Conservation (phyloP, 2,113 vertebrate species). For the Gobio gobio region DNA sequence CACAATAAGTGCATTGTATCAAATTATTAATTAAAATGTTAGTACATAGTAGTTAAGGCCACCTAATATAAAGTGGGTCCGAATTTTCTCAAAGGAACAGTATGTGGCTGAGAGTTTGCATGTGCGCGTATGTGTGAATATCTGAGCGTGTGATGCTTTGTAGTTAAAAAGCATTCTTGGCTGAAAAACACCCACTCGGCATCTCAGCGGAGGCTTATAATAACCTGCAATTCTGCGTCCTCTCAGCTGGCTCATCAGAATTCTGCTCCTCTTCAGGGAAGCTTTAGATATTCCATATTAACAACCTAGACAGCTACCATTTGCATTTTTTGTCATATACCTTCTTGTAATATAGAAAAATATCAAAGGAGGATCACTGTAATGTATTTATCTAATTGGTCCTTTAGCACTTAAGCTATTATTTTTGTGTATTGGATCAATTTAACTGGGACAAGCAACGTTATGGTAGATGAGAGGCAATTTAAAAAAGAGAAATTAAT, state of each 20-base stretch:
- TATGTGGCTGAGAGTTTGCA: constrained; percentile 17
- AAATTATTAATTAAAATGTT: too few species aligned
- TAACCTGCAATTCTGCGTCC: constrained; percentile 45
- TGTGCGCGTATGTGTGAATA: constrained; percentile 34
- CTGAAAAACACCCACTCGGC: constrained; percentile 54
- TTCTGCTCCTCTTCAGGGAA: constrained; percentile 54
- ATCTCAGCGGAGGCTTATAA: constrained; percentile 54
- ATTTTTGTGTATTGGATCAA: neutral
- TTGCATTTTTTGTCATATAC: constrained; percentile 51
- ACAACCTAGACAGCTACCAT: constrained; percentile 53
- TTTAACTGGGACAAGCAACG: neutral
- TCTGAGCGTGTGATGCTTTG: constrained; percentile 31
- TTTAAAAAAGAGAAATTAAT: neutral
- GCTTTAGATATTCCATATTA: constrained; percentile 63
- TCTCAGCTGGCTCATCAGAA: constrained; percentile 60
- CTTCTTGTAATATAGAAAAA: neutral
- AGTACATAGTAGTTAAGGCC: too few species aligned
- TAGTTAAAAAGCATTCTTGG: constrained; percentile 40
- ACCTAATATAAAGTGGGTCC: too few species aligned
- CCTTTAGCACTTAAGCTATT: neutral
- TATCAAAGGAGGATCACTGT: neutral
- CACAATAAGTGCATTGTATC: too few species aligned
- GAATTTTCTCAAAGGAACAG: constrained; percentile 24
- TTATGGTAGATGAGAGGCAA: neutral
- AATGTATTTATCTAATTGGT: neutral